phyloP scores from a whole-genome alignment of 1,140 invertebrate species.

The Apis cerana region DNA sequence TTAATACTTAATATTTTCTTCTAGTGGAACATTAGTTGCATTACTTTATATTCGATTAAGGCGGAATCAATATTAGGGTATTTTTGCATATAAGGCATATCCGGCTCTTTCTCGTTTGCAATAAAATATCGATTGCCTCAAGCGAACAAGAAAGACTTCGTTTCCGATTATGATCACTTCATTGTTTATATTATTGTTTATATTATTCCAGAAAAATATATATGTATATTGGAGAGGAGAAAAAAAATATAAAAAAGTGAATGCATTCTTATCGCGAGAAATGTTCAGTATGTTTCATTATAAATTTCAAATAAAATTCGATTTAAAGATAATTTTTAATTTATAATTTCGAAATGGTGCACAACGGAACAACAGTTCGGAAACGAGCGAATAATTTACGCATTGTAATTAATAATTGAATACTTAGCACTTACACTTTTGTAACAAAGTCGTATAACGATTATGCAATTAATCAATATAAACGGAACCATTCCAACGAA shows the following conservation, averaged over 20 bases:
- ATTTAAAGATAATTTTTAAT: neutral
- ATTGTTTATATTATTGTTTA: too few relatives aligned
- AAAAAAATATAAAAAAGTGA: neutral
- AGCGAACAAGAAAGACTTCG: too few relatives aligned
- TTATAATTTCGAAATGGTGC: neutral
- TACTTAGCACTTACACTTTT: neutral
- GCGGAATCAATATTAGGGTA: neutral
- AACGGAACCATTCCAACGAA: neutral
- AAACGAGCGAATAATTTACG: neutral
- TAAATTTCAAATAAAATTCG: neutral
- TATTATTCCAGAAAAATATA: too few relatives aligned
- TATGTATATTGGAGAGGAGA: too few relatives aligned
- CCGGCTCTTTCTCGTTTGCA: neutral
- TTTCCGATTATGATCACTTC: neutral
- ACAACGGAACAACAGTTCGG: neutral
- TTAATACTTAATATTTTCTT: neutral
- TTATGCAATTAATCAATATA: neutral
- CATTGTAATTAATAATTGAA: neutral
- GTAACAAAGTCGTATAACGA: conserved; percentile 4
- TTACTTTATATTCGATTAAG: conserved; percentile 5
- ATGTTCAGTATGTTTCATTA: neutral
- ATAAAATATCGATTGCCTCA: conserved; percentile 1
- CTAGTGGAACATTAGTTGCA: conserved; percentile 1
- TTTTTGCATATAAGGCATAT: conserved; percentile 7
- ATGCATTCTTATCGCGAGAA: neutral